Base-by-base conservation (phyloP, 2,797 vertebrate species). In the Eulemur albifrons region DNA sequence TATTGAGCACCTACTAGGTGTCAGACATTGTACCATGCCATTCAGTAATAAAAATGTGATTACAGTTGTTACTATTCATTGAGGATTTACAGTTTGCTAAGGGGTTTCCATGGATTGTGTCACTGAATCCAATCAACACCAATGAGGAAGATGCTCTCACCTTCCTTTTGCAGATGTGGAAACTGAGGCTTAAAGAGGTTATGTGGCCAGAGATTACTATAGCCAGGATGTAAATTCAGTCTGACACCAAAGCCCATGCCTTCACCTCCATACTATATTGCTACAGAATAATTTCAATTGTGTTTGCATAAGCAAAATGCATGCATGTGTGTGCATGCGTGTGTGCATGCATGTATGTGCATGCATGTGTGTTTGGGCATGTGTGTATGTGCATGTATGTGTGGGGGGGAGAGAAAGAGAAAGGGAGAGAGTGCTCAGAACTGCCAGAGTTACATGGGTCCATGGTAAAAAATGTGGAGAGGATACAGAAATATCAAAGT, bases 381-480 rank as follows among this genome's bases (percentile, higher is more conserved):
- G 63, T 57, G 54, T 7, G n/a, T 35, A 35, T 35, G 38, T 32
- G 2, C 11, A 3, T 1, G 8, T 0, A 2, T 61, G 57, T 5
- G 15, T 18, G 50, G 25, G 5, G 7, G 2, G 32, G 6, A 17
- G 38, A 27, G 70, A 70, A 4, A 9, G 13, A 69, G 25, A 21
- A 5, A 40, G 21, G 7, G 17, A 63, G 40, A 23, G 13, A 18
- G n/a, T 17, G 12, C 7, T 65, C 27, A 59, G 5, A 48, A 35
- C 7, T 48, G 45, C n/a, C n/a, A 90, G 82, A 40, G 32, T 86
- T 23, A 38, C 43, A 9, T 12, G 38, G 48, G 21, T 3, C 10
- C 21, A 21, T 9, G 23, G 43, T 54, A 15, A 73, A 21, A 45
- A 35, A 23, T 17, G 15, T 25, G n/a, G 38, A 6, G 15, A 59